Percentiles rank a stretch among this genome's conserved stretches.
Conservation (phyloP, 2,888 invertebrate genomes). For the Zygogramma bicolorata region DNA sequence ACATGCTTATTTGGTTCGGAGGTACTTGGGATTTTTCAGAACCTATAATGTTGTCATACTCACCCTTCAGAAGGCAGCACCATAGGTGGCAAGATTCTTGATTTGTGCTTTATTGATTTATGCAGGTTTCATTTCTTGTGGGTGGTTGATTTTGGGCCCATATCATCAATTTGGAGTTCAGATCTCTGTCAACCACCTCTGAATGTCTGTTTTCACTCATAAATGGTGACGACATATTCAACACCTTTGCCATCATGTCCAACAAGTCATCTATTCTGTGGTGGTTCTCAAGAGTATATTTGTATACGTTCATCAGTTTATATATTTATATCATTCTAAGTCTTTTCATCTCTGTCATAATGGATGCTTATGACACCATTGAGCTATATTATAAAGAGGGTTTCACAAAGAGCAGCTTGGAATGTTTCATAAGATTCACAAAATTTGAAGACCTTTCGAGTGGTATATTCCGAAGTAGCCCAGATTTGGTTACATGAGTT, state of each 20-base stretch:
- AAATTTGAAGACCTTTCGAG: conserved; percentile 74
- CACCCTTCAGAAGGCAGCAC: conserved; percentile 94
- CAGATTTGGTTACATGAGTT: too few species aligned
- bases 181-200: conserved; percentile 90
- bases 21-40: conserved; percentile 97
- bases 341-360: conserved; percentile 97
- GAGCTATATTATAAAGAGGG: conserved; percentile 91
- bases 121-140: conserved; percentile 96
- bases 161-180: conserved; percentile 98
- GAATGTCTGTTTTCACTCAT: conserved; percentile 97
- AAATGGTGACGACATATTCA: conserved; percentile 99
- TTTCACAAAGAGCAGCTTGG: conserved; percentile 88
- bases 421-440: conserved; percentile 80
- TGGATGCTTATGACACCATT: conserved; percentile 99
- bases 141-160: conserved; percentile 98
- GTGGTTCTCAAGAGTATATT: conserved; percentile 95
- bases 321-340: conserved; percentile 98
- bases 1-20: conserved; percentile 97
- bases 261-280: conserved; percentile 87
- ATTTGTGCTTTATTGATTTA: conserved; percentile 94
- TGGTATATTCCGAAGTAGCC: conserved; percentile 74
- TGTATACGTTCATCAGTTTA: conserved; percentile 95
- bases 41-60: conserved; percentile 98
- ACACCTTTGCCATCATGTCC: conserved; percentile 95
- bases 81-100: conserved; percentile 93